Evolutionary conservation across 1,140 invertebrate genomes (phyloP).

Genomic region (Drosophila cardini): DNA sequence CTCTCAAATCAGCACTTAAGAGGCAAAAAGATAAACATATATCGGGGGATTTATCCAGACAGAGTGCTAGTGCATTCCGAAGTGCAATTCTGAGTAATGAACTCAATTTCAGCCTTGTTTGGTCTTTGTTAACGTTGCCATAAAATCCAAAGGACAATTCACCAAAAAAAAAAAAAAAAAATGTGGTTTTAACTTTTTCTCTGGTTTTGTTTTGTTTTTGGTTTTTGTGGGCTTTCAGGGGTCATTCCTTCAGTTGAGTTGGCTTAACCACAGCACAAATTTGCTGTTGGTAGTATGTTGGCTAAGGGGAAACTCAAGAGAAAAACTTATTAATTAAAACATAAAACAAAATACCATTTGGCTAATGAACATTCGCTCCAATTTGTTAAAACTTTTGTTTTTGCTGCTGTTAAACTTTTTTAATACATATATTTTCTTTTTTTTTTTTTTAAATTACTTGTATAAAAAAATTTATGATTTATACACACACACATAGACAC

Average conservation of each 20-base stretch:
- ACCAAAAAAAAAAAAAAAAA: constrained; percentile 11
- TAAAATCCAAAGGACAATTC: constrained; percentile 1
- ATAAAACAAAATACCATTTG: constrained; percentile 38
- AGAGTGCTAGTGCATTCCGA: not conserved
- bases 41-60: constrained; percentile 1
- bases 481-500: constrained; percentile 35
- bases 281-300: constrained; percentile 32
- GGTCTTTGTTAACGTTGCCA: not conserved
- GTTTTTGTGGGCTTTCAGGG: constrained; percentile 11
- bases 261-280: constrained; percentile 25
- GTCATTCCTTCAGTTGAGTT: constrained; percentile 27
- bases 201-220: constrained; percentile 4
- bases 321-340: constrained; percentile 73
- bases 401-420: constrained; percentile 59
- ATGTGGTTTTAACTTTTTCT: constrained; percentile 15
- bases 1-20: not conserved
- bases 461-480: constrained; percentile 68
- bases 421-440: constrained; percentile 38
- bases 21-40: not conserved
- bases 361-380: constrained; percentile 51
- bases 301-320: constrained; percentile 48
- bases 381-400: constrained; percentile 10
- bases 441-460: constrained; percentile 65
- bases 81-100: not conserved
- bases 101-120: not conserved